Conservation (phyloP, 2,888 invertebrate species). For the Phaonia tiefii region DNA sequence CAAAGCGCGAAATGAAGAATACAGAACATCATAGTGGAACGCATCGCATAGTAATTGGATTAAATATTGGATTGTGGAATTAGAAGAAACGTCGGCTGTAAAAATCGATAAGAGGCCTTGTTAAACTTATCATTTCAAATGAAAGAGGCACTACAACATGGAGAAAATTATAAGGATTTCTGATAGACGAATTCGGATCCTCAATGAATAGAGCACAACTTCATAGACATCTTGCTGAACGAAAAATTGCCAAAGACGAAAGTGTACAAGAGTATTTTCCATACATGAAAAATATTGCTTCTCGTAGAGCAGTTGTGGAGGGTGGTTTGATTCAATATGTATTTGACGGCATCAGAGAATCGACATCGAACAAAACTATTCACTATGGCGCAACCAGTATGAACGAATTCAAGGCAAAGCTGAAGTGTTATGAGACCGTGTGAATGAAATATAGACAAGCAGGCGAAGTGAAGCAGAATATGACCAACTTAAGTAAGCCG, state of each 20-base stretch:
- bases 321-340: slow-evolving; percentile 46
- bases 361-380: slow-evolving; percentile 43
- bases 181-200: slow-evolving; percentile 26
- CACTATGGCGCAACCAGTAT: slow-evolving; percentile 43
- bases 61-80: slow-evolving; percentile 54
- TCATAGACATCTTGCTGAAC: slow-evolving; percentile 36
- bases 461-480: no score
- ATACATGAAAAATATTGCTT: slow-evolving; percentile 41
- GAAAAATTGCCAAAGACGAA: slow-evolving; percentile 44
- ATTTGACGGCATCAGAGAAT: slow-evolving; percentile 44
- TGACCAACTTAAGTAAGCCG: no score
- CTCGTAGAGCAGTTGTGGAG: slow-evolving; percentile 42
- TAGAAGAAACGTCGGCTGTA: slow-evolving; percentile 40
- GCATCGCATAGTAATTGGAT: neutral
- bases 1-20: neutral
- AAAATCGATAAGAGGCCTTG: slow-evolving; percentile 34
- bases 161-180: slow-evolving; percentile 24
- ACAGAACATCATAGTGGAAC: neutral
- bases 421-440: no score
- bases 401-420: no score
- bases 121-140: slow-evolving; percentile 59
- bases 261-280: slow-evolving; percentile 50
- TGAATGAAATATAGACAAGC: no score
- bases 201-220: slow-evolving; percentile 45
- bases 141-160: slow-evolving; percentile 35